Percentiles rank a stretch among this genome's conserved stretches.
These are phyloP conservation scores for Mimumesa dahlbomi DNA, from an alignment of 2,888 invertebrate genomes.

Conservation along the genomic window DNA sequence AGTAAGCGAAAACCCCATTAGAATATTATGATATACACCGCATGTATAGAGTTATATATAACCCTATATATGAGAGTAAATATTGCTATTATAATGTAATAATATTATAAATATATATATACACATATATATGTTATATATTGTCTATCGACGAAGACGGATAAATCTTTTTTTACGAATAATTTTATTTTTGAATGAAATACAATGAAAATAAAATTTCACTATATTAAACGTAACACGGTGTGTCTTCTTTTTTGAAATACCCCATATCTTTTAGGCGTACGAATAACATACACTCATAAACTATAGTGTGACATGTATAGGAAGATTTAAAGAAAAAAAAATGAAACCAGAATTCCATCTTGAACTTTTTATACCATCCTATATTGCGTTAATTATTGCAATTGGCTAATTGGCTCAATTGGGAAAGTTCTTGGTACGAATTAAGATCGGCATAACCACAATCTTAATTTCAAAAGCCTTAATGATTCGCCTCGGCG, in stretches of 20 bases:
- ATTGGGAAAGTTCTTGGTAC: constrained; percentile 71
- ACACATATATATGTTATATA: constrained; percentile 58
- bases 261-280: background rate
- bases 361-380: constrained; percentile 15
- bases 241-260: constrained; percentile 10
- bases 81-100: constrained; percentile 58
- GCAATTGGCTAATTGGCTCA: constrained; percentile 74
- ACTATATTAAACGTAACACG: constrained; percentile 69
- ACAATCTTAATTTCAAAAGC: constrained; percentile 51
- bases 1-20: constrained; percentile 76
- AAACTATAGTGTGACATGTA: too few species aligned
- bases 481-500: too few species aligned
- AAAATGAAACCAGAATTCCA: constrained; percentile 38
- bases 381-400: constrained; percentile 67
- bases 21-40: constrained; percentile 66
- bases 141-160: constrained; percentile 73
- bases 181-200: constrained; percentile 80
- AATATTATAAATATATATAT: constrained; percentile 47
- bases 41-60: constrained; percentile 48
- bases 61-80: constrained; percentile 61
- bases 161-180: constrained; percentile 80
- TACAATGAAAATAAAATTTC: constrained; percentile 78
- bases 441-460: constrained; percentile 60
- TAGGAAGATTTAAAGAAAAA: background rate
- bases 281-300: too few species aligned